Percentiles rank a stretch among this genome's conserved stretches.
phyloP scores from a whole-genome alignment of 2,888 invertebrate genomes.

The Volucella zonaria region DNA sequence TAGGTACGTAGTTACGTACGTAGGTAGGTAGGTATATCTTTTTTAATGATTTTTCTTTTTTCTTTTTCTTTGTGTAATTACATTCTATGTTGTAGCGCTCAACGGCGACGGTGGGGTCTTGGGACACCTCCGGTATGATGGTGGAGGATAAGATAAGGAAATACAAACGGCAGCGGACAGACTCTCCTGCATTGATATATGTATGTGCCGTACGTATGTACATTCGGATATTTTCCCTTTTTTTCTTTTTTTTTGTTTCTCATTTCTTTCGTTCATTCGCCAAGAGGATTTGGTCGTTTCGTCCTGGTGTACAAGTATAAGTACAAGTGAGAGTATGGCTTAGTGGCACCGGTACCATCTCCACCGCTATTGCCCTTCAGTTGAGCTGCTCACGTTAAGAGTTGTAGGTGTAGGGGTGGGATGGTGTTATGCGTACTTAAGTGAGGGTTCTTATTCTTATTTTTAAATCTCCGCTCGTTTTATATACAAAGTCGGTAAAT shows the following conservation, averaged over 20 bases:
- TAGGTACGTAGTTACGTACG: neutral
- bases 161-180: conserved; percentile 66
- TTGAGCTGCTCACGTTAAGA: too few species aligned
- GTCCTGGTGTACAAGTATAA: neutral
- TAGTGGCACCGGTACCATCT: too few species aligned
- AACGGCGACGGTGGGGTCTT: conserved; percentile 32
- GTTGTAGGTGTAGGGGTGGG: too few species aligned
- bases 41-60: conserved; percentile 53
- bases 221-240: neutral
- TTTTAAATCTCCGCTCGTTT: conserved; percentile 43
- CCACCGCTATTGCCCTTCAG: too few species aligned
- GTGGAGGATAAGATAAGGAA: conserved; percentile 51
- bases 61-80: conserved; percentile 63
- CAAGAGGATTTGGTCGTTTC: conserved; percentile 51
- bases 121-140: conserved; percentile 4
- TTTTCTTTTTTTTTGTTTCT: conserved; percentile 1
- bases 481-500: conserved; percentile 39
- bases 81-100: conserved; percentile 29
- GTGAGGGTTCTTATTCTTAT: conserved; percentile 67
- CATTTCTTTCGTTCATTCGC: conserved; percentile 3
- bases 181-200: conserved; percentile 13
- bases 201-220: neutral
- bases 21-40: conserved; percentile 22
- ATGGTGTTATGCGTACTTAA: conserved; percentile 47
- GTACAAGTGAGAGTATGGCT: neutral